A percentile compares a stretch with the other conserved stretches of the same genome.
These are phyloP conservation scores for Lacerta bilineata DNA, from an alignment of 2,797 vertebrate species.

Conservation along the genomic window DNA sequence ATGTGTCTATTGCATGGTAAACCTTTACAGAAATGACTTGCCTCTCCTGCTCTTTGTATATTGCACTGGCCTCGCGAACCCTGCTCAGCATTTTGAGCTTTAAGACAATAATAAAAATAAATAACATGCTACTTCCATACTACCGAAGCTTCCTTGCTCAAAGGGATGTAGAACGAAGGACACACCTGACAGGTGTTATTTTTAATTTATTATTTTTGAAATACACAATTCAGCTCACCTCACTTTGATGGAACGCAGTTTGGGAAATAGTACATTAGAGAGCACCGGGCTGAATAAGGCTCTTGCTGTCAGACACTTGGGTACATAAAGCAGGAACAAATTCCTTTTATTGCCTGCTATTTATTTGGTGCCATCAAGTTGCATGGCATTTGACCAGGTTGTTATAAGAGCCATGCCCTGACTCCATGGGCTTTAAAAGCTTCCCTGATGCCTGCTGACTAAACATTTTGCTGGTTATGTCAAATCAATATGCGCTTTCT, in stretches of 20 bases:
- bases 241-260: neutral
- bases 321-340: neutral
- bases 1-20: neutral
- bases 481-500: neutral
- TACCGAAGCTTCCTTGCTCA: neutral
- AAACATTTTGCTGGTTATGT: neutral
- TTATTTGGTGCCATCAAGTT: neutral
- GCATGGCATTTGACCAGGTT: neutral
- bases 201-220: no score
- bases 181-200: neutral
- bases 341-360: neutral
- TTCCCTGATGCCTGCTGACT: neutral
- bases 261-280: neutral
- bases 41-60: neutral
- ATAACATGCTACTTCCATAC: neutral
- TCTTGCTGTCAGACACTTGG: neutral
- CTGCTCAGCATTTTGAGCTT: neutral
- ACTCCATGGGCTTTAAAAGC: neutral
- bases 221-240: neutral
- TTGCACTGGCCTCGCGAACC: neutral
- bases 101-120: neutral
- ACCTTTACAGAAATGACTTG: neutral
- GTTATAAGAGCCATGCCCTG: neutral
- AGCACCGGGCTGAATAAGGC: neutral
- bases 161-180: neutral